Base-by-base conservation (phyloP, 2,113 vertebrate species). In the Bombycilla garrulus region DNA sequence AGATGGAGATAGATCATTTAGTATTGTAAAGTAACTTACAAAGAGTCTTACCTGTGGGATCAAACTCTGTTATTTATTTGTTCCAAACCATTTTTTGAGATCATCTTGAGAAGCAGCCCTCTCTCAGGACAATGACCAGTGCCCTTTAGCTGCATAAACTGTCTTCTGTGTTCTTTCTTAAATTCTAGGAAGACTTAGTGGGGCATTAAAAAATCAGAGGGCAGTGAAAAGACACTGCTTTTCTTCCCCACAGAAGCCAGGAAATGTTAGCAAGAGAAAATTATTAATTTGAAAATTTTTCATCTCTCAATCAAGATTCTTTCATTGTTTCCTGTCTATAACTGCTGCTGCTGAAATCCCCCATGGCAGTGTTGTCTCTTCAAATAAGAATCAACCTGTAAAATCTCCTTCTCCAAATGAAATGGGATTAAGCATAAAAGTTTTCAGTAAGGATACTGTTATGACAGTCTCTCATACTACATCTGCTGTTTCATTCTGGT, bases 251-350 rank as follows among this genome's bases (percentile, higher is more conserved):
- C 0, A 65, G 66, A 94, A 69, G 4, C 28, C 33, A 70, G 58
- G 33, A 54, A 92, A 25, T 10, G 3, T 93, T 73, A 91, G 29
- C 74, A 86, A 73, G 7, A 62, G 71, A 81, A 81, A 38, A 90
- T 86, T 20, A 95, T 78, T 92, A 79, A 72, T 90, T 69, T 4
- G 7, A 80, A 94, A 95, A 62, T 73, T 33, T 95, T 91, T 94
- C 62, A 70, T 92, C 62, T 79, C 74, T 93, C 78, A 85, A 11
- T 93, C 70, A 90, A 86, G 38, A 44, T 86, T 93, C 50, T 80
- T 64, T 90, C 47, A 80, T 91, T 94, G 74, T 85, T 94, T 94
- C 44, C 81, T 83, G 70, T 80, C n/a, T n/a, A n/a, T n/a, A n/a
- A n/a, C n/a, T 57, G 51, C 71, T 81, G 62, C 26, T 12, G 10